Base-by-base conservation (phyloP, 2,888 invertebrate genomes). In the Cantharis lateralis region DNA sequence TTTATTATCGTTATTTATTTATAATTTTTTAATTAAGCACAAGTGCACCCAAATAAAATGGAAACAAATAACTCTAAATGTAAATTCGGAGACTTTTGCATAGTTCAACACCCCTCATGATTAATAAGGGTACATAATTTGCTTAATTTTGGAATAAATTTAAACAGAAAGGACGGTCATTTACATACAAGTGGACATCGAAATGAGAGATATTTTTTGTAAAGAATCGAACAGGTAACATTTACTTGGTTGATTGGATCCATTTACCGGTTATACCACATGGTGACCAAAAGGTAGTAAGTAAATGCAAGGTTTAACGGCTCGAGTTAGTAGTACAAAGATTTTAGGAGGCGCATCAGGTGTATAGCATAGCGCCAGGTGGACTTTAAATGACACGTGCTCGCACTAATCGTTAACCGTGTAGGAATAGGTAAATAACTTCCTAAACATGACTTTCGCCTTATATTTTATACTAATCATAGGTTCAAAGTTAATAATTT, bases 301-400 rank as follows among this genome's bases (percentile, higher is more conserved):
- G 13, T 16, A n/a, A 64, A 64, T 64, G 64, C 64, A 64, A 18
- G 64, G 20, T 18, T 64, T 64, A 48, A 48, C 48, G 48, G 48
- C 48, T 48, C 48, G n/a, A 48, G n/a, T 48, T 48, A 48, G 48
- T 48, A 48, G 48, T 48, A 48, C 48, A 48, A n/a, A 48, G 48
- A 48, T 48, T 48, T 48, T 48, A 48, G 48, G n/a, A 16, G 64
- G 16, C n/a, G 64, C 64, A 64, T 68, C 15, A 68, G 73, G 73
- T 62, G 28, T 64, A 48, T 48, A 13, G 32, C 32, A 32, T 15
- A 66, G 84, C 82, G 83, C 84, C 85, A 85, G 85, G 85, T 86
- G 86, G 82, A 84, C 82, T 83, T 82, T 80, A 82, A 83, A 83
- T 80, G 84, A 84, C 85, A 84, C 83, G 84, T 83, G 85, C 82